phyloP scores from a whole-genome alignment of 2,888 invertebrate genomes.

The Brenthis daphne region DNA sequence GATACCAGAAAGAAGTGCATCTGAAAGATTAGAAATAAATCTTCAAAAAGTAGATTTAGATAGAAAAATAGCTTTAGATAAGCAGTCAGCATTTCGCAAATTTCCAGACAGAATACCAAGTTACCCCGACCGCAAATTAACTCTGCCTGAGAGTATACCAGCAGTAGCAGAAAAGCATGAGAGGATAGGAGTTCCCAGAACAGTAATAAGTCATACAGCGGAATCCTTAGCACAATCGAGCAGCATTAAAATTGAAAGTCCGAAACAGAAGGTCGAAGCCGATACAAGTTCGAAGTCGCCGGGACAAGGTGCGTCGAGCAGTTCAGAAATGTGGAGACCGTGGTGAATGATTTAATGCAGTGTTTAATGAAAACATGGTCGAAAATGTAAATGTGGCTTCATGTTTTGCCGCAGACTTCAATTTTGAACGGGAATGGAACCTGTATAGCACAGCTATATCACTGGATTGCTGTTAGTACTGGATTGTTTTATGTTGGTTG shows the following conservation, averaged over 20 bases:
- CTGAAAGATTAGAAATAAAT: constrained; percentile 30
- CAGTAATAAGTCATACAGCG: constrained; percentile 76
- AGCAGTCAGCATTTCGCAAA: constrained; percentile 57
- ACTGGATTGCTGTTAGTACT: no score
- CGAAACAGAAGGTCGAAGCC: constrained; percentile 50
- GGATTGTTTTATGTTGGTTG: no score
- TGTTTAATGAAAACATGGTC: neutral
- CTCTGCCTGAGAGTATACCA: constrained; percentile 65
- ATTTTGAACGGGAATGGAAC: no score
- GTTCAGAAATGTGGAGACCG: constrained; percentile 74
- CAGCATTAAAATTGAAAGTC: constrained; percentile 35
- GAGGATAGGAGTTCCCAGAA: constrained; percentile 44
- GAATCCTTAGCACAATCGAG: constrained; percentile 64
- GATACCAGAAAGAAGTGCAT: constrained; percentile 39
- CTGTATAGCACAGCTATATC: no score
- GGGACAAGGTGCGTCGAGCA: constrained; percentile 59
- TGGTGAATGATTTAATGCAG: constrained; percentile 48
- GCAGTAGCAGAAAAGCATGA: constrained; percentile 50
- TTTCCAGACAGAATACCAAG: constrained; percentile 50
- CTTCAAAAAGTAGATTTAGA: constrained; percentile 39
- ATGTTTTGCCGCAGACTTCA: neutral
- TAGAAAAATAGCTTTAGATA: constrained; percentile 40
- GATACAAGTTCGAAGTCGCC: constrained; percentile 64
- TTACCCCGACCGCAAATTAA: constrained; percentile 53
- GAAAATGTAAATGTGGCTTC: neutral